These are phyloP conservation scores for Lampris megalopsis DNA, from an alignment of 2,113 vertebrate species.

Conservation along the genomic window DNA sequence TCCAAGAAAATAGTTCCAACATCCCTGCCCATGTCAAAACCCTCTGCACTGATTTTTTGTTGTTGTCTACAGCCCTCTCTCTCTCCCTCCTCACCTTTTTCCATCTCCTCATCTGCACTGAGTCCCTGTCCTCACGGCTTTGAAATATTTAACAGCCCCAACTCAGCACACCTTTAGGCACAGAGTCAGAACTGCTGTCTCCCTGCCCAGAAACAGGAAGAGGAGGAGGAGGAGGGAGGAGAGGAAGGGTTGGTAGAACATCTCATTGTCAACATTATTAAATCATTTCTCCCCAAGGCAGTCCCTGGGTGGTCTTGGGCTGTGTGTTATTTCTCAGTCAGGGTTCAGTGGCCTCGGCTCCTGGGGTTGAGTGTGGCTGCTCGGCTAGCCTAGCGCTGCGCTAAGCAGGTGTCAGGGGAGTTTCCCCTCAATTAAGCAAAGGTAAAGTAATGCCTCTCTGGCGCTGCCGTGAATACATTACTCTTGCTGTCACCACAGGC, in stretches of 20 bases:
- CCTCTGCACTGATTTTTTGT: conserved; percentile 53
- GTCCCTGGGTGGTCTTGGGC: conserved; percentile 69
- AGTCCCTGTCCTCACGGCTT: conserved; percentile 55
- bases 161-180: conserved; percentile 74
- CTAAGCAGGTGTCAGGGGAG: conserved; percentile 80
- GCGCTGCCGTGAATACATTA: conserved; percentile 77
- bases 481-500: conserved; percentile 72
- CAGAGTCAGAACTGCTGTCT: conserved; percentile 43
- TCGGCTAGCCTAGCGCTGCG: conserved; percentile 54
- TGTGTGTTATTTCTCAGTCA: conserved; percentile 70
- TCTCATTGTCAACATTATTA: conserved; percentile 78
- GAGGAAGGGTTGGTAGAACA: conserved; percentile 61
- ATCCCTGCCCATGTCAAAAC: conserved; percentile 73
- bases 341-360: conserved; percentile 71
- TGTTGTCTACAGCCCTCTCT: too few species aligned
- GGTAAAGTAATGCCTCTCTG: conserved; percentile 79
- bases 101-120: conserved; percentile 45
- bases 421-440: conserved; percentile 86
- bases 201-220: conserved; percentile 54
- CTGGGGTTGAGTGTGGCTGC: conserved; percentile 59
- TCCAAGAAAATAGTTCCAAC: too few species aligned
- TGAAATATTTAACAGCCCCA: conserved; percentile 82
- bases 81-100: conserved; percentile 40
- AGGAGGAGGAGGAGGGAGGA: conserved; percentile 24
- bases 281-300: conserved; percentile 70